Conservation (phyloP, 2,797 vertebrate species). For the Notamacropus eugenii region DNA sequence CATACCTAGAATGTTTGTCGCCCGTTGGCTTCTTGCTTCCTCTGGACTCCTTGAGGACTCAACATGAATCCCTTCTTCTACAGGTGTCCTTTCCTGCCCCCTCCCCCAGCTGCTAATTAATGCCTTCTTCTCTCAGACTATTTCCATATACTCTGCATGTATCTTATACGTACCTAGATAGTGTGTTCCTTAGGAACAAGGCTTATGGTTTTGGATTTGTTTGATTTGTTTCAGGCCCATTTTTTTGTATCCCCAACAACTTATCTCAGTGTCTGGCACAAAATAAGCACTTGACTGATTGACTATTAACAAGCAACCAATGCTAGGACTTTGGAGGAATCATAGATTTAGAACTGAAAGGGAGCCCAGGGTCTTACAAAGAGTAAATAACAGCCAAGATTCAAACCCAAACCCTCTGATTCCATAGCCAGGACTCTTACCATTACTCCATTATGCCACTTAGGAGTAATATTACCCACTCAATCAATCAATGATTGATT, state of each 20-base stretch:
- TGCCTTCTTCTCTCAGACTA: not conserved
- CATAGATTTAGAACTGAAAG: not conserved
- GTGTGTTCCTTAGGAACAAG: not conserved
- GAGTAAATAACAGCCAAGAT: not conserved
- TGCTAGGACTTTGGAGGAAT: not conserved
- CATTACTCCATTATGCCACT: not conserved
- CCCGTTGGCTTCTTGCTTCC: not conserved
- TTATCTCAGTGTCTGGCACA: not conserved
- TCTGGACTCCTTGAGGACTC: not conserved
- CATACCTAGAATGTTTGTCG: not conserved
- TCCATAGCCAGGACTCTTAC: fast-evolving
- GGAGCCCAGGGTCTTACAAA: not conserved
- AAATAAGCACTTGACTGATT: not conserved
- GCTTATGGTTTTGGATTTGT: not conserved
- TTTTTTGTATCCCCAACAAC: not conserved
- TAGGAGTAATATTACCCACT: not conserved
- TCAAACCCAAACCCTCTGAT: not conserved
- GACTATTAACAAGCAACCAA: not conserved
- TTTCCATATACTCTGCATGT: not conserved
- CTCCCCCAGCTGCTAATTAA: not conserved
- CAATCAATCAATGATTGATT: not conserved
- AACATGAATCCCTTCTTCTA: not conserved
- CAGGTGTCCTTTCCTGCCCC: not conserved
- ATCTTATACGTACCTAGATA: not conserved
- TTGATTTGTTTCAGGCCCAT: not conserved